Conservation (phyloP, 2,113 vertebrate genomes). For the Semnornis frantzii region DNA sequence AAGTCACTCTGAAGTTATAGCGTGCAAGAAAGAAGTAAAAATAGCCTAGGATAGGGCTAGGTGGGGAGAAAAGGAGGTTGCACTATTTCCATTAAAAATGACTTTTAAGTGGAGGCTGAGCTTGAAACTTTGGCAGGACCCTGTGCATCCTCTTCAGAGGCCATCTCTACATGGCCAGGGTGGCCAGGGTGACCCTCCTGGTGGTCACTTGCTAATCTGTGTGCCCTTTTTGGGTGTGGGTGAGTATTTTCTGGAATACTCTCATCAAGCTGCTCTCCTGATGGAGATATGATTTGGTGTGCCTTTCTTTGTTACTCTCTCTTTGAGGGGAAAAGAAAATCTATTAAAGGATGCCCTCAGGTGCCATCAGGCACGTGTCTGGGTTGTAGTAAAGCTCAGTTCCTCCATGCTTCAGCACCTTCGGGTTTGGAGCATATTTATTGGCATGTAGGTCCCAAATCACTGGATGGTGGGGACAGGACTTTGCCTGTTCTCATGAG, state of each 20-base stretch:
- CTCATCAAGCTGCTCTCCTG: rapidly evolving
- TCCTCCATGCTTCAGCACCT: background rate
- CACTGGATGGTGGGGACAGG: rapidly evolving
- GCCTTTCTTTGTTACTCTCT: background rate
- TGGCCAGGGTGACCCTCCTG: background rate
- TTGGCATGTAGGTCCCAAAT: background rate
- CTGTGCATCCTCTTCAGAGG: rapidly evolving
- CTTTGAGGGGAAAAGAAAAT: too few relatives aligned
- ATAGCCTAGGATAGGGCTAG: background rate
- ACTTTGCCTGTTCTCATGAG: rapidly evolving
- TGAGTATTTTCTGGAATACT: background rate
- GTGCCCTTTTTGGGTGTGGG: background rate
- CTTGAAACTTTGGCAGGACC: background rate
- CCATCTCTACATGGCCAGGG: background rate
- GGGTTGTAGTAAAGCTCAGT: background rate
- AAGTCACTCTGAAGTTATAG: background rate
- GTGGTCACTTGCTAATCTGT: rapidly evolving
- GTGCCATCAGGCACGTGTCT: background rate
- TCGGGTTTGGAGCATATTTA: rapidly evolving
- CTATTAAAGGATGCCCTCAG: background rate
- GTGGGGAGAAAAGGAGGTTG: background rate
- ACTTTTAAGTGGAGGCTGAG: background rate
- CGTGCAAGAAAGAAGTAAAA: background rate
- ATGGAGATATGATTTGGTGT: background rate
- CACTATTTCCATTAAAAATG: background rate